Evolutionary conservation across 2,888 invertebrate genomes (phyloP), one percentile per base, ranked within the genome.

Genomic region (Drosophila heteroneura): DNA sequence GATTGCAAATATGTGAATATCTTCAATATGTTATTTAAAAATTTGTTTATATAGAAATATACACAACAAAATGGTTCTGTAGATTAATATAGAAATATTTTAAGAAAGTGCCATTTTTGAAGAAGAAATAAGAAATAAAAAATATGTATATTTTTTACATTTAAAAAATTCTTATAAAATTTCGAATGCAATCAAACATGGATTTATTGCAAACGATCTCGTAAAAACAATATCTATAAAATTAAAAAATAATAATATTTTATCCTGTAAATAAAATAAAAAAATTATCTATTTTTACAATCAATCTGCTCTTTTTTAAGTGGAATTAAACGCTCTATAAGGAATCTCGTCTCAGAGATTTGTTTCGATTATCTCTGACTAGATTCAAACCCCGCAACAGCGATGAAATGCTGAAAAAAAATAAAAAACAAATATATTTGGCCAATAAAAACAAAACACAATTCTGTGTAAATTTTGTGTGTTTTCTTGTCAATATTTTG

Each of bases 231-330:
- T 3, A 22, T 7, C 6, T 0, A 44, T 7, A 4, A 22, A 22
- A 4, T 22, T 22, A 0, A 22, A 22, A 22, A 47, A 14, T 7
- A 22, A 22, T 44, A 14, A 6, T 44, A n/a, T 44, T n/a, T 0
- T 44, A 6, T 22, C 1, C 44, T 47, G 14, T 14, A 22, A 47
- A 14, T 2, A 14, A 4, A 47, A 14, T 22, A 47, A 16, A 22
- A 22, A 47, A 4, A 1, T 22, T 0, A 16, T 1, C 0, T 2
- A 22, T 14, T 22, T 22, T 7, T 22, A 22, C 16, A 47, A 16
- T 47, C 14, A 22, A 2, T 22, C 4, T 4, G 47, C 16, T 7
- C 0, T 47, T 22, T 44, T 44, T 22, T 5, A 5, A n/a, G 2
- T 9, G 22, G 4, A 2, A 26, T 26, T 22, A 26, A 47, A 9